Percentiles rank a stretch among this genome's conserved stretches.
phyloP scores from a whole-genome alignment of 2,113 vertebrate species.

The Orthonyx spaldingii region DNA sequence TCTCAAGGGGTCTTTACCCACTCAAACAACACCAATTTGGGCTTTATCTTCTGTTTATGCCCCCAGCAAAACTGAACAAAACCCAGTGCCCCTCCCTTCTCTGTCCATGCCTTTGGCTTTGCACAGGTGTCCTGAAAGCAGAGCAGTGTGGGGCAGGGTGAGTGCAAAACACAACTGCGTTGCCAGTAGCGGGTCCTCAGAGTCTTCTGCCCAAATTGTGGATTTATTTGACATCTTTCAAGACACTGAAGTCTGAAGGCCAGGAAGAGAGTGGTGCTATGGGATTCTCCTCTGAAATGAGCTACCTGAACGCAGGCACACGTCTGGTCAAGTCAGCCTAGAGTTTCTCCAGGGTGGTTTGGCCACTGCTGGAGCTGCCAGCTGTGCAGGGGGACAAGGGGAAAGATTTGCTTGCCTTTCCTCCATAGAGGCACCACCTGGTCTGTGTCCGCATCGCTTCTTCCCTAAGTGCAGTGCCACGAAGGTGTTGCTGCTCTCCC shows the following conservation, averaged over 20 bases:
- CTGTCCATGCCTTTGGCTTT: background rate
- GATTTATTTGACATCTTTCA: background rate
- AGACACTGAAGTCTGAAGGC: background rate
- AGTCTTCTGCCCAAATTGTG: background rate
- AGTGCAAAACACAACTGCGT: background rate
- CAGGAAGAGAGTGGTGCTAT: background rate
- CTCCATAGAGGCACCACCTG: background rate
- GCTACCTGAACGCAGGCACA: background rate
- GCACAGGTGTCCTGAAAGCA: background rate
- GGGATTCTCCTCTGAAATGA: background rate
- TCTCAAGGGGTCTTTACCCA: background rate
- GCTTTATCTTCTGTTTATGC: background rate
- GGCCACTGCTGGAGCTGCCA: background rate
- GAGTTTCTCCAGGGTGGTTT: background rate
- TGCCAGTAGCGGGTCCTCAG: background rate
- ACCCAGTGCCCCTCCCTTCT: background rate
- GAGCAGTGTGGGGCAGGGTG: background rate
- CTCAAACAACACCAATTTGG: background rate
- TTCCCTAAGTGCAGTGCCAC: background rate
- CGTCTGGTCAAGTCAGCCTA: background rate
- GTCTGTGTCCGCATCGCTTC: fast-evolving
- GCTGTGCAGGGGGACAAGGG: background rate
- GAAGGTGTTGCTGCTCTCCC: constrained; percentile 5
- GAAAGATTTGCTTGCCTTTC: background rate
- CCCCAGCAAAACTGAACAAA: background rate